These are phyloP conservation scores for Drosophila asahinai DNA, from an alignment of 1,140 invertebrate species.

Conservation along the genomic window DNA sequence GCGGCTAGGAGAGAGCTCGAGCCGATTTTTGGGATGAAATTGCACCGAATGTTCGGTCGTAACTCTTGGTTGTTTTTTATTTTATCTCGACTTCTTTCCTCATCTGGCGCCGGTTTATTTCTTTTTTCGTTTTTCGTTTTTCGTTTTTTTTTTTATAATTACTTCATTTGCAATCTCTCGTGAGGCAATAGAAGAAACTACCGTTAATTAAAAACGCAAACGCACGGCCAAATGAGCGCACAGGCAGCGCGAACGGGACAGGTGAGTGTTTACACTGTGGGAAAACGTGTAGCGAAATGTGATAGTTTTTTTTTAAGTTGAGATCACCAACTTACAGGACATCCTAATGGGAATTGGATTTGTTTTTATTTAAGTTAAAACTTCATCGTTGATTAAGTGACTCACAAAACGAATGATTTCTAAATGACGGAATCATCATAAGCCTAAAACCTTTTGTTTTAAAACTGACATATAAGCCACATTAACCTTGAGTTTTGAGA, in stretches of 20 bases:
- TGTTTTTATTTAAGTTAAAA: no score
- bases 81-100: slow-evolving; percentile 35
- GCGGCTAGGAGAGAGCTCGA: slow-evolving; percentile 31
- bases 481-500: not conserved
- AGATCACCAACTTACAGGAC: not conserved
- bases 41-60: slow-evolving; percentile 64
- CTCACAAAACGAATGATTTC: no score
- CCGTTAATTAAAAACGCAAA: slow-evolving; percentile 81
- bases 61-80: slow-evolving; percentile 50
- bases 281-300: not conserved
- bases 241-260: slow-evolving; percentile 25
- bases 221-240: slow-evolving; percentile 64
- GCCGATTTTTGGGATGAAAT: slow-evolving; percentile 35
- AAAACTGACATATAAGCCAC: no score
- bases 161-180: slow-evolving; percentile 79
- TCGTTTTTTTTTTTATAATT: slow-evolving; percentile 74
- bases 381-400: no score
- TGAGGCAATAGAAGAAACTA: slow-evolving; percentile 77
- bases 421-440: no score
- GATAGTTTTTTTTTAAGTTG: not conserved
- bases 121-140: slow-evolving; percentile 24
- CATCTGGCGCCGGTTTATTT: slow-evolving; percentile 26
- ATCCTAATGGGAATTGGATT: not conserved
- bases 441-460: no score
- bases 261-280: slow-evolving; percentile 5